Percentiles rank a stretch among this genome's conserved stretches.
Conservation (phyloP, 2,797 vertebrate genomes). For the Helostoma temminkii region DNA sequence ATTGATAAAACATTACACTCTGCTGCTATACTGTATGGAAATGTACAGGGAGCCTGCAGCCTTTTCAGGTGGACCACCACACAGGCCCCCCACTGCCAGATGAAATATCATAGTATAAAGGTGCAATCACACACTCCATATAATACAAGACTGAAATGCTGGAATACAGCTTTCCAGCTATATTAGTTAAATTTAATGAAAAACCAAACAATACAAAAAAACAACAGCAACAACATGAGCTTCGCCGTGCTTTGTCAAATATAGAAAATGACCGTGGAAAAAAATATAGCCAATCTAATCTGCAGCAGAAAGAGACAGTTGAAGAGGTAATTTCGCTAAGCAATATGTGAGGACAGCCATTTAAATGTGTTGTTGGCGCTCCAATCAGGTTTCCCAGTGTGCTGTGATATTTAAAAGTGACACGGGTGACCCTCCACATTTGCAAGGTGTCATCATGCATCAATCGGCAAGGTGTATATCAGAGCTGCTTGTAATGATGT, state of each 20-base stretch:
- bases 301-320: slow-evolving; percentile 69
- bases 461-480: slow-evolving; percentile 83
- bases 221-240: slow-evolving; percentile 57
- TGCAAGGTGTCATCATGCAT: slow-evolving; percentile 84
- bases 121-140: slow-evolving; percentile 69
- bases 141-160: slow-evolving; percentile 59
- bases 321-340: slow-evolving; percentile 72
- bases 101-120: slow-evolving; percentile 82
- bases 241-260: slow-evolving; percentile 63
- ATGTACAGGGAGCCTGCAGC: slow-evolving; percentile 76
- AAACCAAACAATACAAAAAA: slow-evolving; percentile 25
- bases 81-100: slow-evolving; percentile 64
- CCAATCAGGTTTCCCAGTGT: slow-evolving; percentile 81
- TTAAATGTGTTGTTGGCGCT: slow-evolving; percentile 81
- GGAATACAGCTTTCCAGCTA: slow-evolving; percentile 55
- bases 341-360: slow-evolving; percentile 70
- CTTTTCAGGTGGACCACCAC: slow-evolving; percentile 75
- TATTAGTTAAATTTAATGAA: slow-evolving; percentile 72
- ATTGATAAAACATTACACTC: slow-evolving; percentile 87
- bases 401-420: slow-evolving; percentile 87
- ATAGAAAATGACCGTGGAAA: slow-evolving; percentile 67
- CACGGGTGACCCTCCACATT: slow-evolving; percentile 84
- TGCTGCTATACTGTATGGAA: slow-evolving; percentile 78
- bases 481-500: slow-evolving; percentile 82
- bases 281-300: slow-evolving; percentile 65